Conservation (phyloP, 2,113 vertebrate species). For the Salvator merianae region DNA sequence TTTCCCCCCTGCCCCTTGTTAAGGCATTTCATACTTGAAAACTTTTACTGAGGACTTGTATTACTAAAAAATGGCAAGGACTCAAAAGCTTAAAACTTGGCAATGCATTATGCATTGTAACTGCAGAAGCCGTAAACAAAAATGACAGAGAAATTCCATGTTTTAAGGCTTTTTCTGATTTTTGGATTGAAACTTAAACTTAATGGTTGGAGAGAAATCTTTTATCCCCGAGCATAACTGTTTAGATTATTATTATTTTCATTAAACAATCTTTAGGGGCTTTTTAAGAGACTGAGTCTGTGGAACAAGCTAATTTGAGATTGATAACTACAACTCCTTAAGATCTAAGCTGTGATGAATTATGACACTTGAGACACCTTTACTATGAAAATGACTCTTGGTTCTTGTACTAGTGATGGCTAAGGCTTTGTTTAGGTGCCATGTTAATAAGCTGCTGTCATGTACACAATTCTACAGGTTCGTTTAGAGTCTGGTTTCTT, state of each 20-base stretch:
- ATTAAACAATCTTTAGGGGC: too few relatives aligned
- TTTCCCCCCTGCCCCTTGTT: background rate
- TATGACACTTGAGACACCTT: background rate
- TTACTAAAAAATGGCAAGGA: background rate
- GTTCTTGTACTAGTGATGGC: background rate
- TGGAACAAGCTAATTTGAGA: conserved; percentile 1
- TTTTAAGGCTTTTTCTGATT: background rate
- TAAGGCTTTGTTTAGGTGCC: background rate
- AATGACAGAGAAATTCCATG: background rate
- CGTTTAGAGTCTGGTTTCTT: background rate
- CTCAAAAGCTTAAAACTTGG: conserved; percentile 5
- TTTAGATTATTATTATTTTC: background rate
- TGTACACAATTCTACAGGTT: background rate
- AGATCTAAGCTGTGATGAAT: background rate
- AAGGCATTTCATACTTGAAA: background rate
- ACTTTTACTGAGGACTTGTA: background rate
- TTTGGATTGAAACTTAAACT: background rate
- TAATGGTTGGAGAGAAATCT: background rate
- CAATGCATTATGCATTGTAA: background rate
- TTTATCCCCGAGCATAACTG: background rate
- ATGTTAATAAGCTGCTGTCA: background rate
- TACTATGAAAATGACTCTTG: background rate
- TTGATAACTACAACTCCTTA: background rate
- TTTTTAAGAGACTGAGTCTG: background rate
- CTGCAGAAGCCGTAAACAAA: background rate